phyloP scores from a whole-genome alignment of 2,113 vertebrate genomes.

The Scartelaos histophorus region DNA sequence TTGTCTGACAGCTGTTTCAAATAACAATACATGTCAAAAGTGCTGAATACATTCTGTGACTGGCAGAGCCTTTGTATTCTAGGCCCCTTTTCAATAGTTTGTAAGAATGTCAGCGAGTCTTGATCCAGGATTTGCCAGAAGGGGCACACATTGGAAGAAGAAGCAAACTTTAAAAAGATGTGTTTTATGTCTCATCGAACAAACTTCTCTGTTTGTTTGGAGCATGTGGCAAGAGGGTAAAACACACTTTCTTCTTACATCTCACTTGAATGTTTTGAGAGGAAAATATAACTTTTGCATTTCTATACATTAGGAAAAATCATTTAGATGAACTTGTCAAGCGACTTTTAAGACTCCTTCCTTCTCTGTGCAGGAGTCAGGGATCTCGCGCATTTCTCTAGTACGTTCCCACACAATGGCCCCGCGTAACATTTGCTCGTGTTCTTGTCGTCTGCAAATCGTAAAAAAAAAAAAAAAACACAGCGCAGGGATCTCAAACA shows the following conservation, averaged over 20 bases:
- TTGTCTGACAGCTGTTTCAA: conserved; percentile 68
- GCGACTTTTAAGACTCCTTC: neutral
- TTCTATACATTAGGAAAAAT: neutral
- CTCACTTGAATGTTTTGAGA: neutral
- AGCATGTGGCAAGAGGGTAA: neutral
- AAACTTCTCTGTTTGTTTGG: neutral
- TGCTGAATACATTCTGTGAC: conserved; percentile 60
- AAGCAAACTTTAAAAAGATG: conserved; percentile 42
- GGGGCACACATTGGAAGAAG: conserved; percentile 37
- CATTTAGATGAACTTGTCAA: neutral
- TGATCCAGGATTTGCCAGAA: conserved; percentile 61
- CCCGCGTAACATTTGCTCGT: conserved; percentile 7
- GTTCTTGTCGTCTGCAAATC: conserved; percentile 4
- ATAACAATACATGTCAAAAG: conserved; percentile 69
- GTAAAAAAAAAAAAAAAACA: neutral
- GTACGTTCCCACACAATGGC: conserved; percentile 30
- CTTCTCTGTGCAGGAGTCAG: conserved; percentile 17
- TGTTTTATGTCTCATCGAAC: conserved; percentile 1
- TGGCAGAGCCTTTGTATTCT: conserved; percentile 59
- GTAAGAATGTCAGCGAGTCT: conserved; percentile 55
- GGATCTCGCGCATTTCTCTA: conserved; percentile 29
- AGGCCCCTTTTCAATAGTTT: conserved; percentile 50
- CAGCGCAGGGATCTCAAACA: conserved; percentile 7
- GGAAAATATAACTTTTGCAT: neutral
- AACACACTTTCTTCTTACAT: neutral